phyloP scores from a whole-genome alignment of 1,140 invertebrate genomes.

The Drosophila truncata region DNA sequence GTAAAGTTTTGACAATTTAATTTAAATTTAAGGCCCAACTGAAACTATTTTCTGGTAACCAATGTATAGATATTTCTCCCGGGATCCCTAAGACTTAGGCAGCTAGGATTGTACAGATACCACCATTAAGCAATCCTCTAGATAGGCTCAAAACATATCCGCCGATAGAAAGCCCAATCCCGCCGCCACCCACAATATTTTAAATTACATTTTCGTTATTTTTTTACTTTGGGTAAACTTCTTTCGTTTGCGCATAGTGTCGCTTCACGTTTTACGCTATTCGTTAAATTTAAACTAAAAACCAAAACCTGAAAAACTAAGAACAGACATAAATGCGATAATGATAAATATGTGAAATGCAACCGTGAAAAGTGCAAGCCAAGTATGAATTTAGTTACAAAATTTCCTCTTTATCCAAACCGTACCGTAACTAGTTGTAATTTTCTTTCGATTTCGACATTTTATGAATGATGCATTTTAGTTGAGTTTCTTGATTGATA shows the following conservation, averaged over 20 bases:
- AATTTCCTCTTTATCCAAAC: conserved; percentile 85
- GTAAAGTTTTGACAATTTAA: not conserved
- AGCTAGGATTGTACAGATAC: not conserved
- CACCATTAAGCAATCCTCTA: not conserved
- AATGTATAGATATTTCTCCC: not conserved
- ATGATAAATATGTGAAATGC: conserved; percentile 72
- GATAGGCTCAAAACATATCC: conserved; percentile 8
- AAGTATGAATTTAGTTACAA: conserved; percentile 84
- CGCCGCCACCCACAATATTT: conserved; percentile 27
- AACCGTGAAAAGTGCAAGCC: conserved; percentile 78
- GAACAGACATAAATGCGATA: conserved; percentile 67
- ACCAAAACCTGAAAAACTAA: conserved; percentile 39
- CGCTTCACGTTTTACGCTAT: conserved; percentile 67
- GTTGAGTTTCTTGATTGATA: conserved; percentile 82
- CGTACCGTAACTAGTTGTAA: conserved; percentile 84
- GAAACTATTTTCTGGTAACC: not conserved
- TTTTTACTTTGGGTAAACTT: conserved; percentile 13
- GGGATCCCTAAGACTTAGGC: not conserved
- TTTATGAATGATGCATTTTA: conserved; percentile 83
- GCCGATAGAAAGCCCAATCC: conserved; percentile 8
- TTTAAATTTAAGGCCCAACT: not conserved
- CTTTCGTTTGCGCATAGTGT: conserved; percentile 65
- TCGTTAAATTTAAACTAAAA: conserved; percentile 47
- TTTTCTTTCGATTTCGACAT: conserved; percentile 78
- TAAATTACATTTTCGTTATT: conserved; percentile 15